phyloP scores from a whole-genome alignment of 1,140 invertebrate genomes.

The Adelges cooleyi region DNA sequence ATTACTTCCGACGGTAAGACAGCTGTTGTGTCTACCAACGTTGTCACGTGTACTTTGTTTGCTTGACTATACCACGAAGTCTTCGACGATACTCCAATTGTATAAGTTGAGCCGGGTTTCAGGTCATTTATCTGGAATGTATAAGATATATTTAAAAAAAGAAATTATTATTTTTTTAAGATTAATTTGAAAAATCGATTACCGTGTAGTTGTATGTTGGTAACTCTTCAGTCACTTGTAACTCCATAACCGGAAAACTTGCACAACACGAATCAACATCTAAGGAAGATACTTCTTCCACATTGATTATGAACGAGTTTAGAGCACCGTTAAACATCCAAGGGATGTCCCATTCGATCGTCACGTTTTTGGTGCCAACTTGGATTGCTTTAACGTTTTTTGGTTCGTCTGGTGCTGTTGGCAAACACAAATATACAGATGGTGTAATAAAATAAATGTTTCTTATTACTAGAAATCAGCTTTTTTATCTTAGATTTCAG shows the following conservation, averaged over 20 bases:
- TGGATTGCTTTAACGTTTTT: not conserved
- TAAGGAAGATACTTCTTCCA: not conserved
- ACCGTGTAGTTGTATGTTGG: slow-evolving; percentile 1
- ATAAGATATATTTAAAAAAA: not conserved
- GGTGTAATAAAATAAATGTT: too few species aligned
- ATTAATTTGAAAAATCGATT: not conserved
- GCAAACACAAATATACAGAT: not conserved
- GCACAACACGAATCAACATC: not conserved
- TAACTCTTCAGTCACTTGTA: not conserved
- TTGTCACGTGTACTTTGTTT: not conserved
- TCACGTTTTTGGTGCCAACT: not conserved
- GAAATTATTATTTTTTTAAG: not conserved
- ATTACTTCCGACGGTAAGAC: too few species aligned
- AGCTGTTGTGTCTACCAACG: not conserved
- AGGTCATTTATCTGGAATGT: not conserved
- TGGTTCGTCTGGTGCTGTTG: not conserved
- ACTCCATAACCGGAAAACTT: not conserved
- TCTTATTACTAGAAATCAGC: too few species aligned
- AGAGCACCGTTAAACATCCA: not conserved
- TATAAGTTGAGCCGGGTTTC: not conserved
- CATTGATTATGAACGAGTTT: not conserved
- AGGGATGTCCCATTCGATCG: not conserved
- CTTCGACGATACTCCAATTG: not conserved
- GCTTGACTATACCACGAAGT: not conserved
- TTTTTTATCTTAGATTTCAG: too few species aligned